phyloP scores from a whole-genome alignment of 2,797 vertebrate genomes.

The Acanthurus lineatus region DNA sequence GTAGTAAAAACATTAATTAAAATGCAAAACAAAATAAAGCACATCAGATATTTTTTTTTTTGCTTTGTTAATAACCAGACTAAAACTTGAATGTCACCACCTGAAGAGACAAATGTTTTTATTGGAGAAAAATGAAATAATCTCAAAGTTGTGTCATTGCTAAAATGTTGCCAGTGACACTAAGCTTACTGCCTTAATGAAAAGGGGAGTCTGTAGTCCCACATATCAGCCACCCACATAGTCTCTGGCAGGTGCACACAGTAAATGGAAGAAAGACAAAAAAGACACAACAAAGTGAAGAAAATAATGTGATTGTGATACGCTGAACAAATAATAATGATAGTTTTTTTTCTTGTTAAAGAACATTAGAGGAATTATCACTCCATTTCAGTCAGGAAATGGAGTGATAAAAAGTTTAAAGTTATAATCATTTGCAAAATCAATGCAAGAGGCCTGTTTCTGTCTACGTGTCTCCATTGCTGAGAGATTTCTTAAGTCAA shows the following conservation, averaged over 20 bases:
- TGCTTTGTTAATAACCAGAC: background rate
- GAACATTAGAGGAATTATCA: background rate
- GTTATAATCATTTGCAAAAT: no score
- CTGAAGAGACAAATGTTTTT: background rate
- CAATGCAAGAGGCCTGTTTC: background rate
- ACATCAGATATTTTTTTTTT: background rate
- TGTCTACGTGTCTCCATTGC: background rate
- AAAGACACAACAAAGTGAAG: constrained; percentile 31
- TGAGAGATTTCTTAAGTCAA: background rate
- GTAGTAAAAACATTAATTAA: background rate
- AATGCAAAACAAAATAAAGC: background rate
- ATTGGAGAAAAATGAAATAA: background rate
- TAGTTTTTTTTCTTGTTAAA: background rate
- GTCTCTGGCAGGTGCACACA: constrained; percentile 50
- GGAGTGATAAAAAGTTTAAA: no score
- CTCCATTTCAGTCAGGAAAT: background rate
- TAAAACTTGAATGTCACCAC: background rate
- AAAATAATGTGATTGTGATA: constrained; percentile 5
- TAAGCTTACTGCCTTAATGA: background rate
- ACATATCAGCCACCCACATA: constrained; percentile 42
- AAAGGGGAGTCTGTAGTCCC: constrained; percentile 8
- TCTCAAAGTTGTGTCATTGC: background rate
- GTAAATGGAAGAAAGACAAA: constrained; percentile 23
- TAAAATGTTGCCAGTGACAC: background rate
- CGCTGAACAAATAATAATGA: background rate